Conservation (phyloP, 2,113 vertebrate genomes). For the Glaucidium brasilianum region DNA sequence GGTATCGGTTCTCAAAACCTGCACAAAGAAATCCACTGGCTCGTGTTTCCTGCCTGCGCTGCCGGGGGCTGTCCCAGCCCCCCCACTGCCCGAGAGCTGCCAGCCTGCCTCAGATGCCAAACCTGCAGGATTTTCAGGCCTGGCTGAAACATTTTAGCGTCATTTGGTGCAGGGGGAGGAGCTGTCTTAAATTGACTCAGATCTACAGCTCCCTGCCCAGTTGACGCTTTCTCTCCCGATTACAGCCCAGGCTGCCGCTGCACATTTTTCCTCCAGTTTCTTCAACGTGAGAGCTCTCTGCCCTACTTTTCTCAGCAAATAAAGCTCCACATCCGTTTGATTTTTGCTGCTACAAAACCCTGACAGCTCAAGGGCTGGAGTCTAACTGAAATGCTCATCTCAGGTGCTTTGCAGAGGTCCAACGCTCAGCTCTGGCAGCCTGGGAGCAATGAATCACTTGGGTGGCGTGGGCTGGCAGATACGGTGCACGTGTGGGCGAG, state of each 20-base stretch:
- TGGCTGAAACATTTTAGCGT: not conserved
- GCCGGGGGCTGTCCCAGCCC: not conserved
- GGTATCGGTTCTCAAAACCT: slow-evolving; percentile 54
- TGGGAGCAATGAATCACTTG: not conserved
- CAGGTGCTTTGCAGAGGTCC: not conserved
- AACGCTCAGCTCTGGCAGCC: not conserved
- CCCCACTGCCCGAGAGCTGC: not conserved
- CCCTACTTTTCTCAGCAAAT: slow-evolving; percentile 5
- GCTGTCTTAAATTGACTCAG: not conserved
- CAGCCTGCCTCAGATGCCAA: not conserved
- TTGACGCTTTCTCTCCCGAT: not conserved
- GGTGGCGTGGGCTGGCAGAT: not conserved
- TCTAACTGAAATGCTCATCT: not conserved
- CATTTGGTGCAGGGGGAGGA: slow-evolving; percentile 54
- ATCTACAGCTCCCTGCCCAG: not conserved
- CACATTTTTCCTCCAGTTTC: not conserved
- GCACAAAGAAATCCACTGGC: not conserved
- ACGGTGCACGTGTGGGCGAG: accelerated
- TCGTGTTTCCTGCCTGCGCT: not conserved
- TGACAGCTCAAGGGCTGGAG: not conserved
- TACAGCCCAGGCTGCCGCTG: not conserved
- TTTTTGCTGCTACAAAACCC: not conserved
- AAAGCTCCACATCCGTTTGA: not conserved
- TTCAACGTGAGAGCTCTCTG: slow-evolving; percentile 8
- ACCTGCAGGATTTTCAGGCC: not conserved